Base-by-base conservation (phyloP, 2,888 invertebrate genomes). In the Drosophila conformis region DNA sequence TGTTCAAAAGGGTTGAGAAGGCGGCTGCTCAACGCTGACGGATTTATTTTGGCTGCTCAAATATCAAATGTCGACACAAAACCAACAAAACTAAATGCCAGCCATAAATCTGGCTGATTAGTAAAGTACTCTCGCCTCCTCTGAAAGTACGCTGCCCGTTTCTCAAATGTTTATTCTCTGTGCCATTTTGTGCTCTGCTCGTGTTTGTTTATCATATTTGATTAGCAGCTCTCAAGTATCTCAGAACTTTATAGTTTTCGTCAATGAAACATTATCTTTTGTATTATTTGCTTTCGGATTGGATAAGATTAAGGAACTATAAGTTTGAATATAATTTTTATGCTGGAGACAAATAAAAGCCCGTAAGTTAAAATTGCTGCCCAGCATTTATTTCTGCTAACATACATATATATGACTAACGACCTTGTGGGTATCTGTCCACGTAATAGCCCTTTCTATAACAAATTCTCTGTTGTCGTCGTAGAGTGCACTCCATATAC, bases 31-130 rank as follows among this genome's bases (percentile, higher is more conserved):
- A 49, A 49, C 27, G 58, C 46, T 33, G 38, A 6, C 56, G 78
- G 77, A 83, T 79, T 78, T 78, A 76, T 75, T 65, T 63, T 62
- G 42, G 53, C 21, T 15, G 60, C 64, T 61, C 76, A 73, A 77
- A 69, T 71, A 76, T 76, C 71, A 58, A 73, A 76, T 57, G 56
- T 64, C 58, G 64, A 33, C 69, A 61, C 70, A 83, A 81, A 73
- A 73, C 69, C 58, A 80, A 83, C 76, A 83, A 88, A 86, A 88
- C 86, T 88, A 89, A 88, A 84, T 84, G 88, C 78, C 80, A 66
- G 70, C 86, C 70, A 83, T 89, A 88, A 88, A 88, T 83, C 84
- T 76, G 80, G 69, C 82, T 71, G 88, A 85, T 89, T 87, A 84
- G 83, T 76, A 87, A 87, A 87, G 84, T 87, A 73, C 76, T 70